Evolutionary conservation across 64 coral and sea anemone genomes (phyloP).

Genomic region (Montipora capricornis): DNA sequence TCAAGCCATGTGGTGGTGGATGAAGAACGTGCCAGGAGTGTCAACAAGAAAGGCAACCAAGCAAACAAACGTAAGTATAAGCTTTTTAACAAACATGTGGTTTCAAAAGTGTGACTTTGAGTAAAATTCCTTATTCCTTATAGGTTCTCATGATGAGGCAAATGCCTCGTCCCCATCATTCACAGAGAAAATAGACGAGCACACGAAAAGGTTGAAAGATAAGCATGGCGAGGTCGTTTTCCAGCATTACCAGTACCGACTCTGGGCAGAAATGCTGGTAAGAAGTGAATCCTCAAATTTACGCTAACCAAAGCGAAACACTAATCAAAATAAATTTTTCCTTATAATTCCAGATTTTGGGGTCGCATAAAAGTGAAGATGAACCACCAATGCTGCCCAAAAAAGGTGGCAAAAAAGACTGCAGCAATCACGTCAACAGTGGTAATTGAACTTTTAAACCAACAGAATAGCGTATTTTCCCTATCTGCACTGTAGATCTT

Average conservation of each 20-base stretch:
- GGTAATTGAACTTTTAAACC: slow-evolving; percentile 4
- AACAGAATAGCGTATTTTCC: neutral
- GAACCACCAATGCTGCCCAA: neutral
- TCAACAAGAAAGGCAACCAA: neutral
- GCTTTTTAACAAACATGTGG: neutral
- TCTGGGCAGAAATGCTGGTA: slow-evolving; percentile 14
- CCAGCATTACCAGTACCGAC: neutral
- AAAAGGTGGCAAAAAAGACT: slow-evolving; percentile 7
- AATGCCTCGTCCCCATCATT: neutral
- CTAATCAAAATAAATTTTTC: neutral
- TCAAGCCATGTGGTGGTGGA: slow-evolving; percentile 22
- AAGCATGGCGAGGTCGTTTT: neutral
- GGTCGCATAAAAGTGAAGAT: slow-evolving; percentile 3
- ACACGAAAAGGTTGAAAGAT: neutral
- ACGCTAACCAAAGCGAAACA: no score
- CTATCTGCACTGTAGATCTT: slow-evolving; percentile 1
- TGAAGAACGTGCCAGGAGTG: neutral
- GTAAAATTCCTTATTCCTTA: neutral
- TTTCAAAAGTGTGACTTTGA: neutral
- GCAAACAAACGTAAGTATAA: slow-evolving; percentile 21
- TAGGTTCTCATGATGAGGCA: slow-evolving; percentile 2
- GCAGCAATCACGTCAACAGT: neutral
- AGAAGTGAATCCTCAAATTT: neutral
- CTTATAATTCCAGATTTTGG: neutral
- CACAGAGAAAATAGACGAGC: neutral